Base-by-base conservation (phyloP, 2,888 invertebrate species). In the Xylocampa areola region DNA sequence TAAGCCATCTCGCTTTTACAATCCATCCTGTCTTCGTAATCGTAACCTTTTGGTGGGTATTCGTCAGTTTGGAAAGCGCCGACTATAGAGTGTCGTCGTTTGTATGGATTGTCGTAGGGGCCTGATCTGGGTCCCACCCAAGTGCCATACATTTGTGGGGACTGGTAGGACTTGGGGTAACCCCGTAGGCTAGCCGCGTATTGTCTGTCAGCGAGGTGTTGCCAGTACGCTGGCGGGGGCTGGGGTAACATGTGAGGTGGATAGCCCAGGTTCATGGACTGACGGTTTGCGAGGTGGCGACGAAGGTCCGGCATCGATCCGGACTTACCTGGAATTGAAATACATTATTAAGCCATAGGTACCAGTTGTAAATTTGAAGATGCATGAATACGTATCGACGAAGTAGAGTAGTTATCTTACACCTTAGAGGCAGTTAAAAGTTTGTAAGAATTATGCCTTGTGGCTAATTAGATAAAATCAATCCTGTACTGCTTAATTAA, bases 301-400 rank as follows among this genome's bases (percentile, higher is more conserved):
- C 94, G 86, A 1, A 94, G 88, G 59, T 94, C 94, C 0, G 94
- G 94, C 94, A 94, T 92, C 8, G 94, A 94, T 4, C 94, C 94
- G 1, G 93, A 87, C 85, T 94, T 94, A 37, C 93, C 94, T 94
- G 82, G 1, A 83, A 85, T 32, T 52, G 0, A 8, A n/a, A 19
- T 4, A 8, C 8, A 13, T 7, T 13, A 19, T 10, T 19, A 10
- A 36, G 39, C 27, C 21, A n/a, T 21, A 4, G 4, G 7, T 21
- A n/a, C n/a, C n/a, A n/a, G 2, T 6, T 21, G 21, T 21, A 7
- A 2, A 2, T 21, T 4, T 21, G 21, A 2, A 21, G 21, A 2
- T n/a, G 11, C 6, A 29, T 35, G 10, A 29, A 30, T n/a, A n/a
- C n/a, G n/a, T n/a, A n/a, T n/a, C n/a, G n/a, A n/a, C n/a, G n/a